A percentile compares a stretch with the other conserved stretches of the same genome.
Conservation (phyloP, 2,113 vertebrate genomes). For the Zingel zingel region DNA sequence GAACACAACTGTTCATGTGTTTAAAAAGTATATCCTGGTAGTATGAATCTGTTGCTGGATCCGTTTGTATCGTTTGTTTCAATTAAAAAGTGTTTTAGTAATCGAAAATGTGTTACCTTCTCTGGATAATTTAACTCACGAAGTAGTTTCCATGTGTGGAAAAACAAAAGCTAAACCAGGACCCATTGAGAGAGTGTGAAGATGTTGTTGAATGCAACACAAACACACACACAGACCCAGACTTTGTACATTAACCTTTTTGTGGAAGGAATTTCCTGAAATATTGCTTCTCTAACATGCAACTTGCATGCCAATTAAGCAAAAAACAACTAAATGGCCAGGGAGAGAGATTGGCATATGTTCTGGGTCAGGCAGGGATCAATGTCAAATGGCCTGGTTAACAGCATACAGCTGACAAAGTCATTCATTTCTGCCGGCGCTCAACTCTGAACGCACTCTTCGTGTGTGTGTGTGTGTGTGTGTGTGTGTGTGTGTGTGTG, state of each 20-base stretch:
- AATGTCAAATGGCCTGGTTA: constrained; percentile 84
- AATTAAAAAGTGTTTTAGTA: neutral
- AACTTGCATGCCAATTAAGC: constrained; percentile 4
- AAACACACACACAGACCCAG: neutral
- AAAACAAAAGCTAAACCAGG: too few relatives aligned
- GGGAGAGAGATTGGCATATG: constrained; percentile 39
- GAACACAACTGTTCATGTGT: too few relatives aligned
- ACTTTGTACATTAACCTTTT: neutral
- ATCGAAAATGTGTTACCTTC: neutral
- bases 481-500: too few relatives aligned
- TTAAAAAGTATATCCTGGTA: too few relatives aligned
- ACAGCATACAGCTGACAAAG: constrained; percentile 71
- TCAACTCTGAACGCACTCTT: constrained; percentile 33
- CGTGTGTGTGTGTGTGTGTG: constrained; percentile 2
- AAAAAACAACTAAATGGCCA: constrained; percentile 1
- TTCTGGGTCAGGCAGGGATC: constrained; percentile 79
- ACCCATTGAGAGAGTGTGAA: neutral
- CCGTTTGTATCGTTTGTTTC: neutral
- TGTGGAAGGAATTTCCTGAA: neutral
- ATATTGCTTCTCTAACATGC: neutral
- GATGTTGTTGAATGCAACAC: too few relatives aligned
- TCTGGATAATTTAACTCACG: too few relatives aligned
- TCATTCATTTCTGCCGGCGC: constrained; percentile 73
- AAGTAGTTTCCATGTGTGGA: too few relatives aligned
- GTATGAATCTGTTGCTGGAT: too few relatives aligned